Base-by-base conservation (phyloP, 2,113 vertebrate species). In the Calyptommatus sinebrachiatus region DNA sequence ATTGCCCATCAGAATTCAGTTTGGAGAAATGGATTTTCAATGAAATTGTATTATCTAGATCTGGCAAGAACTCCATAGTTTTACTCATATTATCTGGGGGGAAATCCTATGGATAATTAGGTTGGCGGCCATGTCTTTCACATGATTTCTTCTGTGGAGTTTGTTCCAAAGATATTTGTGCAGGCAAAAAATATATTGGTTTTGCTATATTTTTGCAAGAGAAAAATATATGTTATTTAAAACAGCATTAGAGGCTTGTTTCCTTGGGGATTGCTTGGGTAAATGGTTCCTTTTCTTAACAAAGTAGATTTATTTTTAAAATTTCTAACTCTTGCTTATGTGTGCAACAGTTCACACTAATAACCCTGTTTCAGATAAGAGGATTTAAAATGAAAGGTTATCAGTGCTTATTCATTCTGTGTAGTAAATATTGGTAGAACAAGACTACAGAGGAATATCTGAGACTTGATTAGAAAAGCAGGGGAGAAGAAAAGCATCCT, bases 241-340 rank as follows among this genome's bases (percentile, higher is more conserved):
- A 79, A 50, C 77, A 67, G 66, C 57, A 74, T 26, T 20, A 29
- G 35, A 69, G 31, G 46, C 18, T 66, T 31, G 78, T 35, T 21
- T 71, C 72, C 48, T 77, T 68, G 18, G n/a, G 26, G 6, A 12
- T 53, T 74, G 35, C 29, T 71, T n/a, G 24, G 69, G 35, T 65
- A 69, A 87, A 84, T 66, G 26, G 41, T 78, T 77, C 12, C 60
- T 12, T 48, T 70, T 71, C 85, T 72, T 0, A 28, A 63, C 41
- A 61, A 77, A 35, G 31, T 72, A 28, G 24, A 28, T 3, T 26
- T 20, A 50, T 28, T 75, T 31, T 61, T 57, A 3, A 50, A 7
- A 22, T 20, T n/a, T 50, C 68, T 53, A 68, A 26, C 41, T 22
- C 66, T 69, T 75, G 61, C 67, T 77, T 57, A 48, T 57, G 53